Percentiles rank a stretch among this genome's conserved stretches.
Evolutionary conservation across 2,888 invertebrate species (phyloP).

Genomic region (Acleris sparsana): DNA sequence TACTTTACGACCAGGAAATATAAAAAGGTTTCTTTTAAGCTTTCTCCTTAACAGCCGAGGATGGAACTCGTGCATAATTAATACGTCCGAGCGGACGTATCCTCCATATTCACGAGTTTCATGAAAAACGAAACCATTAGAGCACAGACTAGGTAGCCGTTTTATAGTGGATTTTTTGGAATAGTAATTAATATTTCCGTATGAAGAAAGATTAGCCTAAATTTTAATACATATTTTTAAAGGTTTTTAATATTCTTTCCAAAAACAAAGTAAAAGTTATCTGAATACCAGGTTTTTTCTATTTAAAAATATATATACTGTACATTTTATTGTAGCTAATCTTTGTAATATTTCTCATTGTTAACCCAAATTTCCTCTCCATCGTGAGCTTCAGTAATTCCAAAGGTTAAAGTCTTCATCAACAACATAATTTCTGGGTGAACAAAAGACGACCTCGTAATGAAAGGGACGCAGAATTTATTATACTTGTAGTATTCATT

Average conservation of each 20-base stretch:
- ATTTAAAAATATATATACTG: too few species aligned
- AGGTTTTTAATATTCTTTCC: too few species aligned
- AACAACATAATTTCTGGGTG: conserved; percentile 13
- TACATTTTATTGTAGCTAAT: too few species aligned
- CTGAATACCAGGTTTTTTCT: too few species aligned
- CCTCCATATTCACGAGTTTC: conserved; percentile 70
- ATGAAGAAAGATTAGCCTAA: too few species aligned
- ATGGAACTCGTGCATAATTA: conserved; percentile 70
- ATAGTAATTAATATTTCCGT: too few species aligned
- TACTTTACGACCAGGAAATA: too few species aligned
- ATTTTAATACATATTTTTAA: too few species aligned
- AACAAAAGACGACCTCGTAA: conserved; percentile 6
- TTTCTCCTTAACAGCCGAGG: conserved; percentile 53
- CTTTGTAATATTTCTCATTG: too few species aligned
- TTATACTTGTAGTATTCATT: conserved; percentile 6
- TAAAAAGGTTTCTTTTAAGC: too few species aligned
- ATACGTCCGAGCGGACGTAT: conserved; percentile 66
- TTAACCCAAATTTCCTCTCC: too few species aligned
- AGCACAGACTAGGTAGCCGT: background rate
- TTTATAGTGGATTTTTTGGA: background rate
- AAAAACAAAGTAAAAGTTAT: too few species aligned
- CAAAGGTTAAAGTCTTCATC: conserved; percentile 6
- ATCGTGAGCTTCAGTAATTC: conserved; percentile 5
- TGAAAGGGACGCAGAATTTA: conserved; percentile 9
- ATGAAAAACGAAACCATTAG: conserved; percentile 59